These are phyloP conservation scores for Crypturellus tataupa DNA, from an alignment of 2,797 vertebrate species.

Conservation along the genomic window DNA sequence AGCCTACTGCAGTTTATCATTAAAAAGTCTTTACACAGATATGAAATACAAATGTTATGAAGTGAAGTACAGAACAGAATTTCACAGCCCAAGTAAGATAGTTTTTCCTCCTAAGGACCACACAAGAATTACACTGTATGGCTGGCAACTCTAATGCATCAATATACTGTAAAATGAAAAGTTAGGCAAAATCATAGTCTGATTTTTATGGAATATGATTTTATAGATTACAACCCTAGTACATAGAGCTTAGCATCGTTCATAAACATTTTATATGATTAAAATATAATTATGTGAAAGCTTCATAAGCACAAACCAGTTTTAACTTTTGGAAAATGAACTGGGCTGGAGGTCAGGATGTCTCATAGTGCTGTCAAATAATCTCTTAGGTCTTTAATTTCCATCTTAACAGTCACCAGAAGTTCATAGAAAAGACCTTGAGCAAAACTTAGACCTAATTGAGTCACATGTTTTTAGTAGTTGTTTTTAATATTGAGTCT, in stretches of 20 bases:
- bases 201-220: not conserved
- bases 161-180: not conserved
- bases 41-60: not conserved
- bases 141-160: not conserved
- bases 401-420: slow-evolving; percentile 36
- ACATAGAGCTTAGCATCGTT: not conserved
- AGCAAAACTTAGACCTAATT: slow-evolving; percentile 1
- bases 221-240: not conserved
- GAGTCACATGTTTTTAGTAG: not conserved
- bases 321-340: slow-evolving; percentile 31
- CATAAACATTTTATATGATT: not conserved
- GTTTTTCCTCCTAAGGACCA: not conserved
- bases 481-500: not conserved
- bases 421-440: slow-evolving; percentile 20
- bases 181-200: not conserved
- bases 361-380: slow-evolving; percentile 46
- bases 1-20: not conserved
- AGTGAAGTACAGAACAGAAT: not conserved
- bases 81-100: not conserved
- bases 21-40: not conserved
- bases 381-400: slow-evolving; percentile 46
- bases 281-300: not conserved
- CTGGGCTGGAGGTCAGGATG: slow-evolving; percentile 52
- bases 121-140: not conserved
- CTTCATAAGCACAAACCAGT: not conserved